Evolutionary conservation across 2,888 invertebrate species (phyloP).

Genomic region (Trichogramma dendrolimi): DNA sequence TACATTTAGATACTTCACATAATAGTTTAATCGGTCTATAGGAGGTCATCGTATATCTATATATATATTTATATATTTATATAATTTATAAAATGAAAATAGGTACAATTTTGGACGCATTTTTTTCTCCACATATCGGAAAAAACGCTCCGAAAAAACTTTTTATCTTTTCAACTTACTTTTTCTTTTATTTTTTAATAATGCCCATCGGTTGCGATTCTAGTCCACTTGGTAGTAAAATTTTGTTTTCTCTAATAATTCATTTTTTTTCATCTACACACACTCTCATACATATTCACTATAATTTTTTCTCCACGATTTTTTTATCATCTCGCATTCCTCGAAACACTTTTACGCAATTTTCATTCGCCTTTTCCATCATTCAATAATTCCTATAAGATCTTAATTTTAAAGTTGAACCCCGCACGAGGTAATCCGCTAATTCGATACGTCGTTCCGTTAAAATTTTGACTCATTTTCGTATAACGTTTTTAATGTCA

Average conservation of each 20-base stretch:
- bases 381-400: conserved; percentile 41
- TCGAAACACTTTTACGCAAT: conserved; percentile 13
- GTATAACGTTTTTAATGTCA: conserved; percentile 6
- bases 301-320: conserved; percentile 23
- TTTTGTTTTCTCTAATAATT: conserved; percentile 39
- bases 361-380: conserved; percentile 37
- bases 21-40: conserved; percentile 43
- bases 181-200: conserved; percentile 43
- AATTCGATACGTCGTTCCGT: conserved; percentile 26
- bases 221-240: conserved; percentile 53
- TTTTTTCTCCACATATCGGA: conserved; percentile 42
- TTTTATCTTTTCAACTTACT: conserved; percentile 23
- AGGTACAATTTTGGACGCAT: conserved; percentile 53
- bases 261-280: conserved; percentile 22
- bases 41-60: conserved; percentile 49
- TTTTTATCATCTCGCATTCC: conserved; percentile 13
- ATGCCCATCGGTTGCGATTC: conserved; percentile 54
- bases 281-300: conserved; percentile 26
- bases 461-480: conserved; percentile 24
- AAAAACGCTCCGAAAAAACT: conserved; percentile 50
- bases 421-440: conserved; percentile 40
- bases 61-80: conserved; percentile 44
- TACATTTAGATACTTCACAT: conserved; percentile 40
- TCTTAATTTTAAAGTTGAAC: conserved; percentile 46
- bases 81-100: conserved; percentile 53